phyloP scores from a whole-genome alignment of 2,888 invertebrate species.

The Diaperis boleti region DNA sequence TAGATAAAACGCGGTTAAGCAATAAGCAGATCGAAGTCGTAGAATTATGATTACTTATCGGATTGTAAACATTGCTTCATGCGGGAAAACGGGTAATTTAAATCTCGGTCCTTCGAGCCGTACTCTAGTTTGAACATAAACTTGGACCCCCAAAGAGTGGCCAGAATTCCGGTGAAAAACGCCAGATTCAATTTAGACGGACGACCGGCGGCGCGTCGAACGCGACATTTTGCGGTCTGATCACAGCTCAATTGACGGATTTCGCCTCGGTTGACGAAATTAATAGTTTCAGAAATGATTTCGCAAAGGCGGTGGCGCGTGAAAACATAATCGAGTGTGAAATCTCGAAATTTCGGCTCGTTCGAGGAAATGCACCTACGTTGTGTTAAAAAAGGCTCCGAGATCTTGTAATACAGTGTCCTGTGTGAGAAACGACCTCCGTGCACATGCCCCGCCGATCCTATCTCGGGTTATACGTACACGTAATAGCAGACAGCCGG shows the following conservation, averaged over 20 bases:
- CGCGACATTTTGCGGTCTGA: constrained; percentile 31
- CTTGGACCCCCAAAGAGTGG: too few species aligned
- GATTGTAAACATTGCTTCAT: constrained; percentile 9
- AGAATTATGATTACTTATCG: constrained; percentile 11
- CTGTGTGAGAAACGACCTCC: constrained; percentile 5
- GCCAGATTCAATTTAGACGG: constrained; percentile 15
- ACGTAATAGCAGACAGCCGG: constrained; percentile 20
- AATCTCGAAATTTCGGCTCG: constrained; percentile 9
- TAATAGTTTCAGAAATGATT: constrained; percentile 38
- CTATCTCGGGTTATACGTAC: constrained; percentile 30
- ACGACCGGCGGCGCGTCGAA: constrained; percentile 20
- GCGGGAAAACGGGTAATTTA: constrained; percentile 50
- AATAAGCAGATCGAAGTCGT: constrained; percentile 8
- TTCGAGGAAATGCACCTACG: neutral
- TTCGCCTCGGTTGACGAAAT: constrained; percentile 36
- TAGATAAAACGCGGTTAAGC: neutral
- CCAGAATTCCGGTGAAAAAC: neutral
- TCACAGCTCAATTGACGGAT: constrained; percentile 33
- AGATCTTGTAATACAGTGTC: too few species aligned
- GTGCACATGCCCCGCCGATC: constrained; percentile 26
- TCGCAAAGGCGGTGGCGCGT: constrained; percentile 18
- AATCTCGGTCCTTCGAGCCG: too few species aligned
- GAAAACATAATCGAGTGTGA: constrained; percentile 27
- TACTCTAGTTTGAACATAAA: too few species aligned
- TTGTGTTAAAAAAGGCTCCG: neutral